These are phyloP conservation scores for Emydoidea blandingii DNA, from an alignment of 2,797 vertebrate genomes.

Conservation along the genomic window DNA sequence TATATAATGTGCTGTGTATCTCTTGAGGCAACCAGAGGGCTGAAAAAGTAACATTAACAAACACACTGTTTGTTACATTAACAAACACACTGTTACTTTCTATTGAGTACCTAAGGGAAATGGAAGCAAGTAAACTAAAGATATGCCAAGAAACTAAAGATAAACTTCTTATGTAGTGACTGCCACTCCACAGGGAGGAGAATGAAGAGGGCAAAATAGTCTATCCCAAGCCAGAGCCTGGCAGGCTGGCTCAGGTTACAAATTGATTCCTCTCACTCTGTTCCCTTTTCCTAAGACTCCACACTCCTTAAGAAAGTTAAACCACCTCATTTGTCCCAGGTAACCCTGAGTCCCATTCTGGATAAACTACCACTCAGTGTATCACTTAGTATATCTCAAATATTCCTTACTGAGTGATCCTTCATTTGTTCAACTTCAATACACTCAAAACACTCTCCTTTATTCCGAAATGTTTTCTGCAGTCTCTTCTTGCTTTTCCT, in stretches of 20 bases:
- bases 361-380: conserved; percentile 1
- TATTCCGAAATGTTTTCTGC: neutral
- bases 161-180: neutral
- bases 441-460: neutral
- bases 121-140: neutral
- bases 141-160: neutral
- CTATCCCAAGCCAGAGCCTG: neutral
- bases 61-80: neutral
- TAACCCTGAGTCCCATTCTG: neutral
- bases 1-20: conserved; percentile 24
- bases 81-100: conserved; percentile 37
- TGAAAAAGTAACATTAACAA: neutral
- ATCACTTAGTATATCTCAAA: neutral
- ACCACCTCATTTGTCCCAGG: neutral
- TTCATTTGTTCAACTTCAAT: neutral
- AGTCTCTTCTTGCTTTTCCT: conserved; percentile 59
- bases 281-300: neutral
- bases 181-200: neutral
- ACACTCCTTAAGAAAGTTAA: neutral
- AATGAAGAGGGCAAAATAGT: neutral
- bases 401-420: neutral
- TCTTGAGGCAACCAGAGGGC: conserved; percentile 17
- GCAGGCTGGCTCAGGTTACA: neutral
- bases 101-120: conserved; percentile 58
- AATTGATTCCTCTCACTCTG: neutral